A percentile compares a stretch with the other conserved stretches of the same genome.
phyloP scores from a whole-genome alignment of 2,113 vertebrate genomes.

The Gnathonemus longibarbis region DNA sequence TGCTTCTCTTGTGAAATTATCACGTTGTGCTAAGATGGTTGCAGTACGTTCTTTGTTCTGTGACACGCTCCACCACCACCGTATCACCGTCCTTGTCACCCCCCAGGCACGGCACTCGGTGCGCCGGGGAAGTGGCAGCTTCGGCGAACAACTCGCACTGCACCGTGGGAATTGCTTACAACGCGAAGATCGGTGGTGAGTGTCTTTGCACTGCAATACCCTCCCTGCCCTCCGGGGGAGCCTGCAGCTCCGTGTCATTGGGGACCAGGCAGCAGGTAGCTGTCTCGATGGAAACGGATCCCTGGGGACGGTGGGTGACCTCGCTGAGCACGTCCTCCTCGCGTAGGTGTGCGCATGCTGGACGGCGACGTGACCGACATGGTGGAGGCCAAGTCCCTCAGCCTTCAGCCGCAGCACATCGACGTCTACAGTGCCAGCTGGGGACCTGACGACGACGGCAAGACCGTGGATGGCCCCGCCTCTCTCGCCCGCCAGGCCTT shows the following conservation, averaged over 20 bases:
- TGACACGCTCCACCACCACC: background rate
- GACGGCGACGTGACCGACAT: conserved; percentile 98
- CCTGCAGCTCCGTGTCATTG: background rate
- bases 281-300: background rate
- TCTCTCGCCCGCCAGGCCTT: conserved; percentile 91
- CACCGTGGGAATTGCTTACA: conserved; percentile 95
- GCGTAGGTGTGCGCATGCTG: conserved; percentile 89
- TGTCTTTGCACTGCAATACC: background rate
- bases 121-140: conserved; percentile 94
- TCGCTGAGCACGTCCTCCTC: background rate
- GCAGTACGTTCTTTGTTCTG: background rate
- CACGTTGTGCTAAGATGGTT: background rate
- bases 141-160: conserved; percentile 97
- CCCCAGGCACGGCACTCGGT: conserved; percentile 93
- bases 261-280: background rate
- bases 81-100: conserved; percentile 32
- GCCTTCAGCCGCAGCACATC: conserved; percentile 90
- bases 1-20: background rate
- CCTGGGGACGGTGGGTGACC: background rate
- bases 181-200: conserved; percentile 94
- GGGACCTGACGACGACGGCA: conserved; percentile 95
- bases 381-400: conserved; percentile 95
- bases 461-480: conserved; percentile 94
- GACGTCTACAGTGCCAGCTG: conserved; percentile 98
- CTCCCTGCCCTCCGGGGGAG: background rate